These are phyloP conservation scores for Lepidochitona cinerea DNA, from an alignment of 2,888 invertebrate species.

Conservation along the genomic window DNA sequence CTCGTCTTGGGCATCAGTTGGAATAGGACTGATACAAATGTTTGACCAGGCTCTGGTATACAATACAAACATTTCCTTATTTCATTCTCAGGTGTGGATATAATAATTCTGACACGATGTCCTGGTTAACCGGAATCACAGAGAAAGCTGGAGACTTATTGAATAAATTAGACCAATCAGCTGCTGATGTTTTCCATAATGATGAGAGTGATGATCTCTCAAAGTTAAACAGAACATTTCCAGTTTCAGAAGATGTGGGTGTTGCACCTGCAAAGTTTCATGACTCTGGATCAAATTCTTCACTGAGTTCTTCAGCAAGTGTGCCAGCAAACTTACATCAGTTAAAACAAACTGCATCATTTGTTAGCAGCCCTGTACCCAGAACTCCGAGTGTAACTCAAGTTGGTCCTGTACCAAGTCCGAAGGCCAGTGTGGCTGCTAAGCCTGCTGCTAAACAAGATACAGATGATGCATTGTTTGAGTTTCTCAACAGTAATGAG, in stretches of 20 bases:
- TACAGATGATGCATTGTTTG: conserved; percentile 71
- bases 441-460: conserved; percentile 41
- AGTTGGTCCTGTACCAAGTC: neutral
- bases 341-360: conserved; percentile 24
- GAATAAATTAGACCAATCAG: conserved; percentile 82
- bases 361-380: conserved; percentile 27
- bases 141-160: conserved; percentile 83
- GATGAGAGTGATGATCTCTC: conserved; percentile 23
- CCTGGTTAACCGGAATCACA: conserved; percentile 83
- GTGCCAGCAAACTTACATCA: conserved; percentile 46
- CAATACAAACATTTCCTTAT: too few species aligned
- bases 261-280: neutral
- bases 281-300: neutral
- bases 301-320: conserved; percentile 44
- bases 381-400: neutral
- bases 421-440: neutral
- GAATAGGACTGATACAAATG: too few species aligned
- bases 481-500: conserved; percentile 70
- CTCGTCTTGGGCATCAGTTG: too few species aligned
- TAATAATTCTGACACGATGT: too few species aligned
- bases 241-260: neutral
- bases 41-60: too few species aligned
- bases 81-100: too few species aligned
- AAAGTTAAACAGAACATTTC: neutral
- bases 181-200: conserved; percentile 76